A percentile compares a stretch with the other conserved stretches of the same genome.
phyloP scores from a whole-genome alignment of 1,140 invertebrate species.

The Papilio polyxenes region DNA sequence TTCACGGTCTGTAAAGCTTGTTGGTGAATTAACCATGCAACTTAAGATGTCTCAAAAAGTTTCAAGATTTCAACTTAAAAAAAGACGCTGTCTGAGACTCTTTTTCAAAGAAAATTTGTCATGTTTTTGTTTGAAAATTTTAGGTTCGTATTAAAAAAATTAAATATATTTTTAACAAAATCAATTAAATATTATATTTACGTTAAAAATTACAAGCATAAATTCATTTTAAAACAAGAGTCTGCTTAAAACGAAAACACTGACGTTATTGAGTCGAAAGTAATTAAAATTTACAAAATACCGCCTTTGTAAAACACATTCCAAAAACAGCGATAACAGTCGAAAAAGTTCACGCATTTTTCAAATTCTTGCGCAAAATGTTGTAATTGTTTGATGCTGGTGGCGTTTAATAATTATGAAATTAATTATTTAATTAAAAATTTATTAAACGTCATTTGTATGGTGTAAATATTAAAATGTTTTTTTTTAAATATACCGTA shows the following conservation, averaged over 20 bases:
- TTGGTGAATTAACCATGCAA: not conserved
- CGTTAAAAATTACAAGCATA: not conserved
- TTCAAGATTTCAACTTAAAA: constrained; percentile 11
- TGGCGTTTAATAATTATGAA: not conserved
- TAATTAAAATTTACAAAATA: not conserved
- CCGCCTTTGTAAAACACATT: not conserved
- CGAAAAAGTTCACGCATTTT: not conserved
- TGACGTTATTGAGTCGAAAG: not conserved
- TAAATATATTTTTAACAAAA: no score
- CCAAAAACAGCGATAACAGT: not conserved
- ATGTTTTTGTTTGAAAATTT: no score
- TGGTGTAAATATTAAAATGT: no score
- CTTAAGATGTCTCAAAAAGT: constrained; percentile 14
- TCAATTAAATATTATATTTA: not conserved
- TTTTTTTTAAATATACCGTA: no score
- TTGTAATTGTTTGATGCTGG: constrained; percentile 1
- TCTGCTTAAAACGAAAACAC: not conserved
- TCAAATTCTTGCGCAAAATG: not conserved
- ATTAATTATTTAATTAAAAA: not conserved
- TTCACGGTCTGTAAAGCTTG: not conserved
- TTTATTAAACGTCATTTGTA: not conserved
- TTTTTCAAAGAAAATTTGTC: not conserved
- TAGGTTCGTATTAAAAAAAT: no score
- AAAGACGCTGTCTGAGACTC: not conserved
- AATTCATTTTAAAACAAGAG: not conserved